A percentile compares a stretch with the other conserved stretches of the same genome.
phyloP scores from a whole-genome alignment of 2,113 vertebrate species.

The Hemiscyllium ocellatum region DNA sequence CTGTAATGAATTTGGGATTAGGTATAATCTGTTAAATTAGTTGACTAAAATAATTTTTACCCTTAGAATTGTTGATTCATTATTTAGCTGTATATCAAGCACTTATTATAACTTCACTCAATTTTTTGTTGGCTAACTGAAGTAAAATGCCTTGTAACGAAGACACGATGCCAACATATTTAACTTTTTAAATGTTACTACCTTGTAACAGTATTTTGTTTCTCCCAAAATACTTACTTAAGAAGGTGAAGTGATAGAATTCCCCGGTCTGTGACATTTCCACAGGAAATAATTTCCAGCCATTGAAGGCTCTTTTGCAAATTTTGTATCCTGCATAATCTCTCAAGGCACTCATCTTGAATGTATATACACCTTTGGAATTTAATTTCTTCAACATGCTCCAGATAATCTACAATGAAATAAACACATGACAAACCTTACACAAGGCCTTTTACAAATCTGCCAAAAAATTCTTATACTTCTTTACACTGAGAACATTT shows the following conservation, averaged over 20 bases:
- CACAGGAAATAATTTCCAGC: conserved; percentile 82
- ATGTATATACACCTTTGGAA: conserved; percentile 84
- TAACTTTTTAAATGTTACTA: not conserved
- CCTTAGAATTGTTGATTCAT: not conserved
- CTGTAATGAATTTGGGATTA: not conserved
- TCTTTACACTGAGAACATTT: not conserved
- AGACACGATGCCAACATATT: not conserved
- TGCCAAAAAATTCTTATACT: not conserved
- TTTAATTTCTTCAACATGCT: conserved; percentile 76
- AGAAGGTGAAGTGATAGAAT: conserved; percentile 72
- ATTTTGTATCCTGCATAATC: conserved; percentile 65
- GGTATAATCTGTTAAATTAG: not conserved
- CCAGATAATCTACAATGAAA: conserved; percentile 69
- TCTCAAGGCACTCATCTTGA: conserved; percentile 77
- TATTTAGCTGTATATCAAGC: not conserved
- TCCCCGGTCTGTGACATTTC: conserved; percentile 81
- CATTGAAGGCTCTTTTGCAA: conserved; percentile 69
- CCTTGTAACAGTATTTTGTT: not conserved
- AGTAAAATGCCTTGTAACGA: not conserved
- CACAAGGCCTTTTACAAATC: not conserved
- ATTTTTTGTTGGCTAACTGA: not conserved
- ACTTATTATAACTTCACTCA: not conserved
- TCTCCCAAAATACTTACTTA: conserved; percentile 52
- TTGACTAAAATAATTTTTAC: not conserved
- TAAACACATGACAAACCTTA: conserved; percentile 30